phyloP scores from a whole-genome alignment of 2,797 vertebrate genomes.

The Scyliorhinus canicula region DNA sequence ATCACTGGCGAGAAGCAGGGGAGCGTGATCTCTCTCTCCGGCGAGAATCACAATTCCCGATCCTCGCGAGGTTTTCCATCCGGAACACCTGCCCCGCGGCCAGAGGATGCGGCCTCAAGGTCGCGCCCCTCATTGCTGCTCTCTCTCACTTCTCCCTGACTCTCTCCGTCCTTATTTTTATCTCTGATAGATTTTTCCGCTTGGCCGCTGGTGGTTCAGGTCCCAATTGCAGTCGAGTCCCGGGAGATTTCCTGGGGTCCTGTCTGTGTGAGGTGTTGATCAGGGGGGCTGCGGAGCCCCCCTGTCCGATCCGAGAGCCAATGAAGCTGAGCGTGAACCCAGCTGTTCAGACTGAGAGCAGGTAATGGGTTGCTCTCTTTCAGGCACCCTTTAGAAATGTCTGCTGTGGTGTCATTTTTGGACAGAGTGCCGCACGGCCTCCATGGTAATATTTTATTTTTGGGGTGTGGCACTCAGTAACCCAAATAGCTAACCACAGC shows the following conservation, averaged over 20 bases:
- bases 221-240: conserved; percentile 38
- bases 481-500: background rate
- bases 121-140: background rate
- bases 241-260: conserved; percentile 38
- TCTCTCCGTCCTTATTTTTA: conserved; percentile 43
- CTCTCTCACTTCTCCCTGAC: background rate
- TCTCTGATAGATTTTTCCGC: background rate
- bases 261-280: background rate
- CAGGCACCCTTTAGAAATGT: conserved; percentile 40
- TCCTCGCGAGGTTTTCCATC: too few species aligned
- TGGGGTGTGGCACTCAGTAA: background rate
- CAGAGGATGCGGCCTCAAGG: too few species aligned
- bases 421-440: background rate
- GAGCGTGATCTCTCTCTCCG: too few species aligned
- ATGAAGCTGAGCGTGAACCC: background rate
- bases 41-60: too few species aligned
- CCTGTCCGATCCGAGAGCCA: background rate
- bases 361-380: conserved; percentile 17
- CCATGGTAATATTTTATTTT: background rate
- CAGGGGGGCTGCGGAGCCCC: background rate
- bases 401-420: background rate
- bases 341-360: conserved; percentile 38
- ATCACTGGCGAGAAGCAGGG: too few species aligned
- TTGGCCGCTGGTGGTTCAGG: background rate
- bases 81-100: too few species aligned